A percentile compares a stretch with the other conserved stretches of the same genome.
Conservation (phyloP, 2,113 vertebrate species). For the Cephalopterus ornatus region DNA sequence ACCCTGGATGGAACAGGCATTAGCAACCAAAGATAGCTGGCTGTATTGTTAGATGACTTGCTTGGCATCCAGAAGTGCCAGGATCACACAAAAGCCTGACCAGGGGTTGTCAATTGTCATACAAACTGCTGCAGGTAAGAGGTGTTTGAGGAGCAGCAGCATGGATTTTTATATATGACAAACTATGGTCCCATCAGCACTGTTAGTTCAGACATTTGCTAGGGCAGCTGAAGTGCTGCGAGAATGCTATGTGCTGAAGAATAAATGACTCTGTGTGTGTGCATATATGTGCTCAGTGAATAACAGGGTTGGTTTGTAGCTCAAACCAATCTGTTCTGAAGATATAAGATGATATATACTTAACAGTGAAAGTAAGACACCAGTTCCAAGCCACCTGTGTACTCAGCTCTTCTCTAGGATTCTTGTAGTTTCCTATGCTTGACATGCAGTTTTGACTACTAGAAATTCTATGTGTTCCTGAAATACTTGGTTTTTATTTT, state of each 20-base stretch:
- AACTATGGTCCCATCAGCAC: background rate
- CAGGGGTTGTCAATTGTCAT: background rate
- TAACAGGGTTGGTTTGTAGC: background rate
- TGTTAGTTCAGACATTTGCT: background rate
- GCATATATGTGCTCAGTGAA: too few species aligned
- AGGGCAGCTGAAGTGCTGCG: background rate
- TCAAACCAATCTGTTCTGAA: background rate
- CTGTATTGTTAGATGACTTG: background rate
- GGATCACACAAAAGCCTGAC: background rate
- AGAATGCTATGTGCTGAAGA: background rate
- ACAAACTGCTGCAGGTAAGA: background rate
- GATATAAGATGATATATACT: background rate
- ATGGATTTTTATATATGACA: background rate
- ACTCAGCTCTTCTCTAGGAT: background rate
- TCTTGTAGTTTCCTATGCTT: background rate
- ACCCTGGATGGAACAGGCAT: background rate
- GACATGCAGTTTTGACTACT: background rate
- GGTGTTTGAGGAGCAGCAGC: background rate
- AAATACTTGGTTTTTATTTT: background rate
- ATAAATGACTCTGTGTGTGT: background rate
- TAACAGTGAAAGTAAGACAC: background rate
- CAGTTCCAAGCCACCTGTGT: background rate
- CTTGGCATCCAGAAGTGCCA: background rate
- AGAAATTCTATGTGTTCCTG: background rate
- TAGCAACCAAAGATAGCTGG: background rate